Conservation (phyloP, 2,797 vertebrate species). For the Acanthurus leucopareius region DNA sequence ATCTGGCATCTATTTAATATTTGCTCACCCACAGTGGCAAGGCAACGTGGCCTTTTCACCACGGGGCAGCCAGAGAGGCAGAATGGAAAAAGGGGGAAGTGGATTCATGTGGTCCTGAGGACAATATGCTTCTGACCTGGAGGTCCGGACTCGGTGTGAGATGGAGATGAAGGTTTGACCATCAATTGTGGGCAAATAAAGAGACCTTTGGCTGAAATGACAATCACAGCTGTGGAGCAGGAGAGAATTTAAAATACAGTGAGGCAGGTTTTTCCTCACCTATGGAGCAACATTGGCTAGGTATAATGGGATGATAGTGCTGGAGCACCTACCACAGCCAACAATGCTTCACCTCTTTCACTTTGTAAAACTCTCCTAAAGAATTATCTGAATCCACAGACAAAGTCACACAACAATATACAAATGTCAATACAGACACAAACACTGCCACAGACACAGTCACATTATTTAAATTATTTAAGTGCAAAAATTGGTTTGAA, state of each 20-base stretch:
- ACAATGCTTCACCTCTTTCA: not conserved
- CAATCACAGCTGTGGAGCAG: not conserved
- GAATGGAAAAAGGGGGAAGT: constrained; percentile 16
- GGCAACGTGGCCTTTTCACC: constrained; percentile 61
- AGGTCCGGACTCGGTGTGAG: constrained; percentile 29
- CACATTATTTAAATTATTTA: not conserved
- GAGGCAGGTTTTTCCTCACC: constrained; percentile 5
- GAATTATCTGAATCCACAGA: too few species aligned
- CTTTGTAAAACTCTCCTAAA: constrained; percentile 6
- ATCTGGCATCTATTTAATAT: constrained; percentile 64
- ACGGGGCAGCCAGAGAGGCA: constrained; percentile 26
- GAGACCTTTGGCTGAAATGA: constrained; percentile 39
- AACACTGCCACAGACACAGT: not conserved
- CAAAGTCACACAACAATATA: not conserved
- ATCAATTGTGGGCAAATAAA: constrained; percentile 37
- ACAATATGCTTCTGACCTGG: constrained; percentile 32
- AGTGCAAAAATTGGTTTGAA: too few species aligned
- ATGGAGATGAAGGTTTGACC: constrained; percentile 37
- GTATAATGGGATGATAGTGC: constrained; percentile 8
- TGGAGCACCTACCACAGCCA: not conserved
- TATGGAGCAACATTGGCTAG: not conserved
- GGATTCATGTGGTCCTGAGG: constrained; percentile 20
- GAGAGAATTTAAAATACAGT: constrained; percentile 18
- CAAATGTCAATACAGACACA: not conserved
- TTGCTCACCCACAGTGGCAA: constrained; percentile 47